These are phyloP conservation scores for Trimorus sp. DNA, from an alignment of 2,888 invertebrate species.

Conservation along the genomic window DNA sequence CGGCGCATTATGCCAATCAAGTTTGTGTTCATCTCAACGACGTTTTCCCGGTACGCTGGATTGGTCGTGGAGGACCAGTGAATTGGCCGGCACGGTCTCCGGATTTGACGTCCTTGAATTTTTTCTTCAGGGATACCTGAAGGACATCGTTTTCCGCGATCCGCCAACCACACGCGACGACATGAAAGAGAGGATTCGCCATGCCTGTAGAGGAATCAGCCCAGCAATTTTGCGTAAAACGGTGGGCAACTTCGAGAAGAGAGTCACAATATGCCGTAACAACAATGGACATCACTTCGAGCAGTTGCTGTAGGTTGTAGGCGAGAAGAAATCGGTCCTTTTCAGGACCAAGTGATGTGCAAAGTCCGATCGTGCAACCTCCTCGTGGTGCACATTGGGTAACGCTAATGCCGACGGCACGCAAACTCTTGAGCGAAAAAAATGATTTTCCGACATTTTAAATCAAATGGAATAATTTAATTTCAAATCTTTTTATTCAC, in stretches of 20 bases:
- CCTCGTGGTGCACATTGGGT: too few species aligned
- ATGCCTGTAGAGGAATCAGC: too few species aligned
- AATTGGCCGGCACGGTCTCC: conserved; percentile 47
- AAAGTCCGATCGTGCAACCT: too few species aligned
- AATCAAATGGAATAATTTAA: too few species aligned
- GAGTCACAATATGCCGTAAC: neutral
- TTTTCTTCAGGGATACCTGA: conserved; percentile 55
- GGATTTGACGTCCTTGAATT: too few species aligned
- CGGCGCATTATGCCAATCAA: conserved; percentile 57
- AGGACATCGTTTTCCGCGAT: conserved; percentile 37
- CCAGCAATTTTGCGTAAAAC: neutral
- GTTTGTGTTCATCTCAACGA: conserved; percentile 51
- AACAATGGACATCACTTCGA: neutral
- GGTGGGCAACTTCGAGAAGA: neutral
- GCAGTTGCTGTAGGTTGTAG: conserved; percentile 7
- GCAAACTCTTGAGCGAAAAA: too few species aligned
- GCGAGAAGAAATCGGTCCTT: too few species aligned
- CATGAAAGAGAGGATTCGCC: too few species aligned
- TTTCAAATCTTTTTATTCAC: too few species aligned
- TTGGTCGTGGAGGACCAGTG: conserved; percentile 45
- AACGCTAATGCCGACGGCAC: too few species aligned
- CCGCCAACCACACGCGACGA: conserved; percentile 38
- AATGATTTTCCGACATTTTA: too few species aligned
- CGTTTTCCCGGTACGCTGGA: conserved; percentile 49
- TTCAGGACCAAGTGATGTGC: too few species aligned